phyloP scores from a whole-genome alignment of 2,888 invertebrate genomes.

The Unio pictorum region DNA sequence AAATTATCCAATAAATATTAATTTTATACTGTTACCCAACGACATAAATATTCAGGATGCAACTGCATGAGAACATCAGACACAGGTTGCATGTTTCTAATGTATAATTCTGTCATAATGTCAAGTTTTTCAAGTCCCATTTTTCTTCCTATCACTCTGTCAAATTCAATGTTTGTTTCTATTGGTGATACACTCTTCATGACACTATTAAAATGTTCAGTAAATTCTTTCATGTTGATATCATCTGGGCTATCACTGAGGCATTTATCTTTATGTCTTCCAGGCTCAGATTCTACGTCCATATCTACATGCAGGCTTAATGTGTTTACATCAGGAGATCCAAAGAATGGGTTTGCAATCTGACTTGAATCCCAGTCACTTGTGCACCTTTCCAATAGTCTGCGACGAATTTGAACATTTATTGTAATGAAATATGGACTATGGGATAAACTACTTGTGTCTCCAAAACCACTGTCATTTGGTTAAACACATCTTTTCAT shows the following conservation, averaged over 20 bases:
- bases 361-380: conserved; percentile 8
- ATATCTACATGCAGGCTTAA: too few relatives aligned
- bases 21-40: conserved; percentile 26
- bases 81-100: conserved; percentile 30
- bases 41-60: conserved; percentile 43
- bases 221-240: conserved; percentile 1
- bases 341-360: conserved; percentile 1
- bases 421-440: too few relatives aligned
- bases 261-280: too few relatives aligned
- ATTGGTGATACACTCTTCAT: conserved; percentile 27
- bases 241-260: too few relatives aligned
- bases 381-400: too few relatives aligned
- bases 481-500: conserved; percentile 5
- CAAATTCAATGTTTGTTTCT: conserved; percentile 14
- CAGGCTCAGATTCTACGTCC: too few relatives aligned
- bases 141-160: conserved; percentile 55
- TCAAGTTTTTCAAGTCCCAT: conserved; percentile 55
- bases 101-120: conserved; percentile 42
- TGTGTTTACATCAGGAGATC: background rate
- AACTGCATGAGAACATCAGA: conserved; percentile 37
- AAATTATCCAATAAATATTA: too few relatives aligned
- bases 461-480: conserved; percentile 20
- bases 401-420: too few relatives aligned
- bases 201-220: conserved; percentile 20
- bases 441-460: background rate